Percentiles rank a stretch among this genome's conserved stretches.
phyloP scores from a whole-genome alignment of 2,113 vertebrate species.

The Neogobius melanostomus region DNA sequence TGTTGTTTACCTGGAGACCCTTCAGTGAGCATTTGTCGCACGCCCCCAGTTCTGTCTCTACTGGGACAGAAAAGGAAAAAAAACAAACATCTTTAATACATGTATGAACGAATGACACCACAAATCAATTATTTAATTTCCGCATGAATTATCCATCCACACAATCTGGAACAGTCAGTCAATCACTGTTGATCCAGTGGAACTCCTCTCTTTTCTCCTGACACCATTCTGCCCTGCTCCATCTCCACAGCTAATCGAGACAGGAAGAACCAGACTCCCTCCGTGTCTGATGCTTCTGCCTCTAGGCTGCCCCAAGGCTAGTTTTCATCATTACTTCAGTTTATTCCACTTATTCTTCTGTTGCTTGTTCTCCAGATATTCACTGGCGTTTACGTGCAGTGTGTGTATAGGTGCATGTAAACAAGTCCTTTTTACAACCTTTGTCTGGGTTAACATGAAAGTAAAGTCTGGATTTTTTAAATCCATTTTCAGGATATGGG shows the following conservation, averaged over 20 bases:
- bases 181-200: conserved; percentile 45
- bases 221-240: conserved; percentile 25
- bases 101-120: conserved; percentile 47
- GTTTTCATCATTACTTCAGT: conserved; percentile 56
- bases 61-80: neutral
- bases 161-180: conserved; percentile 51
- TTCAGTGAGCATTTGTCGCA: neutral
- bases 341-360: conserved; percentile 24
- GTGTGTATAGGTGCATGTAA: neutral
- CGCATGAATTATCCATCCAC: conserved; percentile 50
- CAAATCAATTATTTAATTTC: conserved; percentile 55
- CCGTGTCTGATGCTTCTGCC: conserved; percentile 41
- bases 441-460: neutral
- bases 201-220: conserved; percentile 4
- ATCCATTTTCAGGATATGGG: too few relatives aligned
- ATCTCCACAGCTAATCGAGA: conserved; percentile 28
- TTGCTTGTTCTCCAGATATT: conserved; percentile 28
- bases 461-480: too few relatives aligned
- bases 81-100: conserved; percentile 33
- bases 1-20: neutral
- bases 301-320: conserved; percentile 42
- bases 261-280: conserved; percentile 11
- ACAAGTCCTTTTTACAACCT: neutral
- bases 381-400: neutral
- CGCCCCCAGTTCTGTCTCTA: neutral